phyloP scores from a whole-genome alignment of 2,797 vertebrate species.

The Catostomus latipinnis region DNA sequence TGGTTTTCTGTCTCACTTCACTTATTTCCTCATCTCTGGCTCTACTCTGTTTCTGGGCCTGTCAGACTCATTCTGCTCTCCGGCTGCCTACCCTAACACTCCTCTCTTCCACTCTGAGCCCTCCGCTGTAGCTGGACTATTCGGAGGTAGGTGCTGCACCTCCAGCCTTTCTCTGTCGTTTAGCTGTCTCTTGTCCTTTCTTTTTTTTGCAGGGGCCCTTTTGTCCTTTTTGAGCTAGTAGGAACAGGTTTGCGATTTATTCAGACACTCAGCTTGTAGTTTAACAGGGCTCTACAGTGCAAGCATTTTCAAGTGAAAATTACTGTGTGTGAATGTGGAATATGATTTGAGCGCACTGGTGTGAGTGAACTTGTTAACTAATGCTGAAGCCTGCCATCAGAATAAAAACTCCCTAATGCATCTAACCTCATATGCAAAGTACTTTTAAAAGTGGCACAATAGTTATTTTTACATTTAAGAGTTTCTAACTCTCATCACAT shows the following conservation, averaged over 20 bases:
- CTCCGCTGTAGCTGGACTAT: constrained; percentile 87
- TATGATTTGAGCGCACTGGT: too few species aligned
- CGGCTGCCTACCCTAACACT: constrained; percentile 83
- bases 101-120: constrained; percentile 83
- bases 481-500: too few species aligned
- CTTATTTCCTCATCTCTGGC: constrained; percentile 48
- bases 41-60: constrained; percentile 71
- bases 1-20: constrained; percentile 61
- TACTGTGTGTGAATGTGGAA: too few species aligned
- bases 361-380: too few species aligned
- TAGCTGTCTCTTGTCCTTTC: constrained; percentile 9
- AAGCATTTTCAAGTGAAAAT: background rate
- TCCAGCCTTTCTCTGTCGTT: background rate
- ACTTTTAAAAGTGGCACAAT: too few species aligned
- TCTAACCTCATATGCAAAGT: too few species aligned
- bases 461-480: too few species aligned
- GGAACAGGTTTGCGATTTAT: constrained; percentile 4
- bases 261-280: background rate
- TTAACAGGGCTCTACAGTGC: background rate
- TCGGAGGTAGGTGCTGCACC: constrained; percentile 82
- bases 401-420: too few species aligned
- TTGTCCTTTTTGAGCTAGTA: constrained; percentile 14
- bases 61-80: constrained; percentile 89
- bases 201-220: background rate
- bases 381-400: too few species aligned